Conservation (phyloP, 2,113 vertebrate genomes). For the Camelus bactrianus region DNA sequence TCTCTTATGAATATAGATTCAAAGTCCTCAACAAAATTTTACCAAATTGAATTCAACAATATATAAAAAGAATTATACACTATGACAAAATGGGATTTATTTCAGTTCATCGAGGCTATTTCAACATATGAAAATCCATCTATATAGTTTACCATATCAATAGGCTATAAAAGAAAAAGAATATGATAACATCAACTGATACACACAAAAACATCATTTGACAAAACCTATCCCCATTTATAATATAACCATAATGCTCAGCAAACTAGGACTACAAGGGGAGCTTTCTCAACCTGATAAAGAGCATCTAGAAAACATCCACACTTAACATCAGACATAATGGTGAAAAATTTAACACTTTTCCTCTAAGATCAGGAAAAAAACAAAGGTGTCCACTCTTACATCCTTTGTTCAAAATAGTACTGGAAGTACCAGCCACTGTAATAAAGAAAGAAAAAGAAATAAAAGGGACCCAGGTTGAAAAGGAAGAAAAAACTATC, state of each 20-base stretch:
- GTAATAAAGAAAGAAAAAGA: background rate
- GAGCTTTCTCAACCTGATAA: background rate
- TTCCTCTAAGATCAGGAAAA: background rate
- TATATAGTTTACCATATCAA: background rate
- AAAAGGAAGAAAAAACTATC: background rate
- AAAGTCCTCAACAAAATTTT: background rate
- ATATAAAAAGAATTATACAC: background rate
- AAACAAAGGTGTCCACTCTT: background rate
- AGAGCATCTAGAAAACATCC: background rate
- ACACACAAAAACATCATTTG: background rate
- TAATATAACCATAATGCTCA: background rate
- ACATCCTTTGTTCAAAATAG: background rate
- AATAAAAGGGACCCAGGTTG: background rate
- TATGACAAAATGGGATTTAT: background rate
- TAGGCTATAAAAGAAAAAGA: background rate
- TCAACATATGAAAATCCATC: background rate
- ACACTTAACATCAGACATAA: background rate
- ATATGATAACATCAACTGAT: background rate
- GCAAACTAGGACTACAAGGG: background rate
- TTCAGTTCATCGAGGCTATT: background rate
- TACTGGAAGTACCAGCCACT: background rate
- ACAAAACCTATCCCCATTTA: background rate
- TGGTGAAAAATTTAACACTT: background rate
- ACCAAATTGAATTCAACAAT: background rate
- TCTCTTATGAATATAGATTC: no score